Base-by-base conservation (phyloP, 2,113 vertebrate species). In the Myiopsitta monachus region DNA sequence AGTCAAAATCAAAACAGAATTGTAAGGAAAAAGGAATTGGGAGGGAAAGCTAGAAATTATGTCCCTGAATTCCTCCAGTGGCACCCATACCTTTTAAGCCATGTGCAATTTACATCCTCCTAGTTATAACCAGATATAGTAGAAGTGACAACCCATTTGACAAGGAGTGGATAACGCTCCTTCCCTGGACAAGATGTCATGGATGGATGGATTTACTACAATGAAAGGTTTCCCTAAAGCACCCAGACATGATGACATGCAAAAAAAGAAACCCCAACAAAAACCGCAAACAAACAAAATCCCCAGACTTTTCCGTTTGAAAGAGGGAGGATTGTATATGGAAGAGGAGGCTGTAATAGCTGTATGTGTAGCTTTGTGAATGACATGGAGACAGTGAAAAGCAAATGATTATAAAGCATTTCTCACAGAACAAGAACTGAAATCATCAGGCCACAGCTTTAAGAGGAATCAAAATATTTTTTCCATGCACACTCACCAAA, bases 151-250 rank as follows among this genome's bases (percentile, higher is more conserved):
- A 13, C 19, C 31, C 28, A n/a, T 82, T 93, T 72, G 51, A 38
- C 17, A 36, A 55, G 12, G 3, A 1, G 9, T 47, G 18, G 33
- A 14, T 78, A 63, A 49, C 0, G 0, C 3, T 62, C 17, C 31
- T 70, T 80, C 26, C 31, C 28, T 28, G 31, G 44, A 30, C 38
- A 78, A 49, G 18, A 38, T 70, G 36, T 30, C 16, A 33, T 87
- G 33, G 55, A n/a, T 84, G 49, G 74, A 31, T 57, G 44, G 30
- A 68, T 92, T 84, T 77, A 67, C 12, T 74, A 36, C 18, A 72
- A 21, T 19, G n/a, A 84, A 63, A 49, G 26, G 0, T 73, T 69
- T 70, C 7, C 16, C 61, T 55, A 44, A 55, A 54, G 16, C 23
- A 30, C 7, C 76, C 39, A 83, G 44, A 36, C 2, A 1, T 66